A percentile compares a stretch with the other conserved stretches of the same genome.
These are phyloP conservation scores for Anguilla rostrata DNA, from an alignment of 2,113 vertebrate genomes.

Conservation along the genomic window DNA sequence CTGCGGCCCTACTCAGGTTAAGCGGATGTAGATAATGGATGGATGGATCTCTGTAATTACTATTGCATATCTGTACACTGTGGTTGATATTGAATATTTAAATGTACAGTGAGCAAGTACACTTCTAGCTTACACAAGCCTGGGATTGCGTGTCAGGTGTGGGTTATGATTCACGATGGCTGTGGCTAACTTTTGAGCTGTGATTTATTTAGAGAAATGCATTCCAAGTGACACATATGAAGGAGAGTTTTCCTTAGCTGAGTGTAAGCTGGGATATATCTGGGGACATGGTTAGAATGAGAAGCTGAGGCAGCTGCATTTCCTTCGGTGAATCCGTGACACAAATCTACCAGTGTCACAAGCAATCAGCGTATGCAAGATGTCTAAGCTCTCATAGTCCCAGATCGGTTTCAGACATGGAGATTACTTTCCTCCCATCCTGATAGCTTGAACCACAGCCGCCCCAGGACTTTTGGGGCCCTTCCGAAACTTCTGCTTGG, in stretches of 20 bases:
- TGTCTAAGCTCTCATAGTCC: background rate
- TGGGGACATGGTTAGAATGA: background rate
- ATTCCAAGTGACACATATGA: background rate
- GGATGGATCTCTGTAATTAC: no score
- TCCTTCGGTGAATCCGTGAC: background rate
- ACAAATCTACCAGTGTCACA: conserved; percentile 6
- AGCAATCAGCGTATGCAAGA: background rate
- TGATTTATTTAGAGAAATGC: background rate
- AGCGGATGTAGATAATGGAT: no score
- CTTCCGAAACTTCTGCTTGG: no score
- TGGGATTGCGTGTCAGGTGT: no score
- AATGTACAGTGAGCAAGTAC: background rate
- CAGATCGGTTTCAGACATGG: background rate
- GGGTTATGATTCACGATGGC: no score
- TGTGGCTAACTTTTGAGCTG: no score
- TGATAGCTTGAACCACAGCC: background rate
- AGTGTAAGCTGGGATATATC: background rate
- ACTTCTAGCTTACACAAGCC: no score
- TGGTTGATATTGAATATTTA: background rate
- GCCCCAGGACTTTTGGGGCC: no score
- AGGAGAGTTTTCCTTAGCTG: background rate
- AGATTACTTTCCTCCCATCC: background rate
- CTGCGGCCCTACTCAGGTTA: no score
- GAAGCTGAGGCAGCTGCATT: background rate
- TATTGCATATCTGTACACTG: background rate